phyloP scores from a whole-genome alignment of 2,113 vertebrate genomes.

The Neomonachus schauinslandi region DNA sequence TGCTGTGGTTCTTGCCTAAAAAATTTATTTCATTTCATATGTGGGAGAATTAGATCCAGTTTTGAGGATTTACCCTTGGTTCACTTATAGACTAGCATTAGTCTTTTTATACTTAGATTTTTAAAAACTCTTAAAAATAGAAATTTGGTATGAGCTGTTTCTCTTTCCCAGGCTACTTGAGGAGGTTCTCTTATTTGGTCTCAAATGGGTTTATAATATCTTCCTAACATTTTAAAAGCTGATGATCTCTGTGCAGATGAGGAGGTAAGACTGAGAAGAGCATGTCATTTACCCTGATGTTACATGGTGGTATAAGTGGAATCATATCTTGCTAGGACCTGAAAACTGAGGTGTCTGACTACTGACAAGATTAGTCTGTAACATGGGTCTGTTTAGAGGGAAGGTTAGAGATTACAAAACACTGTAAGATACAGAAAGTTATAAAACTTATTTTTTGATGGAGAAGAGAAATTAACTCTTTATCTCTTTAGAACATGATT shows the following conservation, averaged over 20 bases:
- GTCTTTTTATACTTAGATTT: constrained; percentile 22
- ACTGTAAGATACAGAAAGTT: neutral
- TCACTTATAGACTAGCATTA: constrained; percentile 12
- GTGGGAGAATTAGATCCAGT: neutral
- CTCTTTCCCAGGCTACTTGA: neutral
- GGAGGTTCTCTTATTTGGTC: neutral
- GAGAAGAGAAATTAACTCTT: neutral
- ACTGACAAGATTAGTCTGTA: constrained; percentile 13
- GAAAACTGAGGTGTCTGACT: neutral
- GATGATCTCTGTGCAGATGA: neutral
- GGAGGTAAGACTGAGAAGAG: neutral
- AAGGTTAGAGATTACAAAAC: neutral
- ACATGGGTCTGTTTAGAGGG: neutral
- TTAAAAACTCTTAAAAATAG: neutral
- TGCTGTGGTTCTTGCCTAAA: neutral
- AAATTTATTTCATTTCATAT: constrained; percentile 25
- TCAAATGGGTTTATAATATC: neutral
- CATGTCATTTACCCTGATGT: neutral
- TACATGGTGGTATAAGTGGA: neutral
- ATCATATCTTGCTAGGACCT: neutral
- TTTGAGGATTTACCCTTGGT: constrained; percentile 13
- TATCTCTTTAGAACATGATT: constrained; percentile 7
- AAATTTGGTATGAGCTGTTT: neutral
- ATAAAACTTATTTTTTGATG: neutral
- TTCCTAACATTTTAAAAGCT: constrained; percentile 19